These are phyloP conservation scores for Miichthys miiuy DNA, from an alignment of 2,797 vertebrate genomes.

Conservation along the genomic window DNA sequence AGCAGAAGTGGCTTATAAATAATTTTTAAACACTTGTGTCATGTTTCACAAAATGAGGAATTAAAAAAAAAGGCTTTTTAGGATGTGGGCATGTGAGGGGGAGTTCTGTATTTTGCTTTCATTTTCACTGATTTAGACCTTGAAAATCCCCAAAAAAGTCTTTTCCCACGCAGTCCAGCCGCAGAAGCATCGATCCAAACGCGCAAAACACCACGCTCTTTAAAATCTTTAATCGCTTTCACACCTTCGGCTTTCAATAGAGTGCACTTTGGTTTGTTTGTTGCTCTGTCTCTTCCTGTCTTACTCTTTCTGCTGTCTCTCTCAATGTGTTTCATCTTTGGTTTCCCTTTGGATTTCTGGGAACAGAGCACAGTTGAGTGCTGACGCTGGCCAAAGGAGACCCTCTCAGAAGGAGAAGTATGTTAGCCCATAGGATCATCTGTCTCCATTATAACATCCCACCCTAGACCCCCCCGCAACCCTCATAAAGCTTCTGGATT, in stretches of 20 bases:
- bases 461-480: slow-evolving; percentile 34
- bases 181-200: not conserved
- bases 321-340: slow-evolving; percentile 63
- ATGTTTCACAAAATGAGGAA: slow-evolving; percentile 34
- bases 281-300: slow-evolving; percentile 57
- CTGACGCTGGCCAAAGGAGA: slow-evolving; percentile 85
- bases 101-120: not conserved
- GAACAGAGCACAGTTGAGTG: slow-evolving; percentile 86
- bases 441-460: slow-evolving; percentile 78
- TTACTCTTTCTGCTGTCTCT: slow-evolving; percentile 73
- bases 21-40: slow-evolving; percentile 16
- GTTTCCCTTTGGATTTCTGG: slow-evolving; percentile 78
- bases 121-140: slow-evolving; percentile 18
- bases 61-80: slow-evolving; percentile 20
- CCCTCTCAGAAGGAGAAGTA: slow-evolving; percentile 86
- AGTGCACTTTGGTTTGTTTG: slow-evolving; percentile 51
- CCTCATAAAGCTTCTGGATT: slow-evolving; percentile 72
- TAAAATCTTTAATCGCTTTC: slow-evolving; percentile 20
- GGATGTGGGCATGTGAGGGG: not conserved
- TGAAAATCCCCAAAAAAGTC: slow-evolving; percentile 1
- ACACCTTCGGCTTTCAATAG: slow-evolving; percentile 28
- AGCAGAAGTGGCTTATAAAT: slow-evolving; percentile 41
- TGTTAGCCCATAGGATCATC: slow-evolving; percentile 77
- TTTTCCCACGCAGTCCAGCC: not conserved
- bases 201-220: not conserved